Base-by-base conservation (phyloP, 2,888 invertebrate species). In the Choreutis nemorana region DNA sequence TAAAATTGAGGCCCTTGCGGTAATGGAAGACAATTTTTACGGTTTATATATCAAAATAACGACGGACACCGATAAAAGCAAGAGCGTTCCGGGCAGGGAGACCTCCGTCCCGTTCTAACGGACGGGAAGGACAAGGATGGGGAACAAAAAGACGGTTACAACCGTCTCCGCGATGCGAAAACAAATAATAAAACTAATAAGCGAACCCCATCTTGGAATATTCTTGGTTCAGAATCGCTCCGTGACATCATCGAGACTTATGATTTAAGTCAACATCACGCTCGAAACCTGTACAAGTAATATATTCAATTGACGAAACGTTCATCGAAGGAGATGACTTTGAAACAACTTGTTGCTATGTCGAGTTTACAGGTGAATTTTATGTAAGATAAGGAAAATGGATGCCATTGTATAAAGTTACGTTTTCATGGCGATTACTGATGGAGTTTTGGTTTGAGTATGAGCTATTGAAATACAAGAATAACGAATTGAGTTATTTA, bases 241-340 rank as follows among this genome's bases (percentile, higher is more conserved):
- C 64, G 68, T 77, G 77, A 77, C 73, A 73, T 77, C 77, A 77
- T 52, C 67, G 54, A 55, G 51, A 57, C 61, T 72, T 72, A 71
- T 71, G 65, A 66, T 64, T 71, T 62, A 57, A 64, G 63, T 64
- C 57, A 70, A 72, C 55, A 70, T 44, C 36, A 36, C 40, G 44
- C 46, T 45, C 41, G 43, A 39, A 56, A 52, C 45, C 44, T 49
- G 45, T 54, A 44, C 34, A 23, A 44, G 38, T 39, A 42, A 45
- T 45, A 55, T 58, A 54, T 55, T 53, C 52, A 41, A 43, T 49
- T 48, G 55, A 54, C 52, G 48, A 52, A 51, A 48, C 48, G 39
- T 44, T 51, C 35, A 36, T 31, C 42, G 36, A 40, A 44, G 42
- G 36, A 36, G 41, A 31, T 33, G 35, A 33, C 38, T 37, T 32